phyloP scores from a whole-genome alignment of 2,113 vertebrate genomes.

The Ptychochromis oligacanthus region DNA sequence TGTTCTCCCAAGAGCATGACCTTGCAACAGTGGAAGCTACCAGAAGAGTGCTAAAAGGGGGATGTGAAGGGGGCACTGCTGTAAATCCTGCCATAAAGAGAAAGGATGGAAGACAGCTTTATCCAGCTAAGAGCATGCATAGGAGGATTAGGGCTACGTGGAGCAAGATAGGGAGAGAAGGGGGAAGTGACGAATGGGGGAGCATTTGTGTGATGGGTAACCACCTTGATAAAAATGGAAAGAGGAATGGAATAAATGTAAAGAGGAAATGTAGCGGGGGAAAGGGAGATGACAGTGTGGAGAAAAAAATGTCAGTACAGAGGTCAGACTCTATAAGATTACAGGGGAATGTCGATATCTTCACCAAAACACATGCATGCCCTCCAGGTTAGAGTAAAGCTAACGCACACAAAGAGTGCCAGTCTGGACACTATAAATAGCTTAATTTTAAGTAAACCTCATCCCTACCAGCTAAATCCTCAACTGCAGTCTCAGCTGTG shows the following conservation, averaged over 20 bases:
- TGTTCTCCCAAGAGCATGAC: slow-evolving; percentile 37
- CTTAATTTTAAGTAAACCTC: slow-evolving; percentile 14
- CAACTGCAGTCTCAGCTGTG: neutral
- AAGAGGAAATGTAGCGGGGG: neutral
- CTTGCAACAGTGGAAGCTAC: slow-evolving; percentile 25
- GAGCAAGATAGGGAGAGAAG: slow-evolving; percentile 54
- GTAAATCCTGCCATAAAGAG: slow-evolving; percentile 70
- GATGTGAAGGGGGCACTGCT: slow-evolving; percentile 43
- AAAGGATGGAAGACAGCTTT: slow-evolving; percentile 59
- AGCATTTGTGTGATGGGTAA: slow-evolving; percentile 16
- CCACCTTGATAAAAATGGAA: slow-evolving; percentile 36
- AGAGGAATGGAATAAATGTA: slow-evolving; percentile 1
- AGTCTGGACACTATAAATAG: slow-evolving; percentile 13
- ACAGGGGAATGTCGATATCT: slow-evolving; percentile 5
- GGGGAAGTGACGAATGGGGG: slow-evolving; percentile 20
- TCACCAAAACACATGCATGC: slow-evolving; percentile 17
- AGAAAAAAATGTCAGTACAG: slow-evolving; percentile 10
- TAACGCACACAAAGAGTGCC: slow-evolving; percentile 2
- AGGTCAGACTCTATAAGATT: slow-evolving; percentile 29
- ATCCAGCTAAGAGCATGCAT: slow-evolving; percentile 66
- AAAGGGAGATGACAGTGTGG: neutral
- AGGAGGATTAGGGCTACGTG: slow-evolving; percentile 63
- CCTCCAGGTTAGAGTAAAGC: slow-evolving; percentile 7
- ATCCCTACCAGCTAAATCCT: slow-evolving; percentile 7
- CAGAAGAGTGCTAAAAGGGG: slow-evolving; percentile 42